Conservation (phyloP, 2,888 invertebrate species). For the Agonopterix arenella region DNA sequence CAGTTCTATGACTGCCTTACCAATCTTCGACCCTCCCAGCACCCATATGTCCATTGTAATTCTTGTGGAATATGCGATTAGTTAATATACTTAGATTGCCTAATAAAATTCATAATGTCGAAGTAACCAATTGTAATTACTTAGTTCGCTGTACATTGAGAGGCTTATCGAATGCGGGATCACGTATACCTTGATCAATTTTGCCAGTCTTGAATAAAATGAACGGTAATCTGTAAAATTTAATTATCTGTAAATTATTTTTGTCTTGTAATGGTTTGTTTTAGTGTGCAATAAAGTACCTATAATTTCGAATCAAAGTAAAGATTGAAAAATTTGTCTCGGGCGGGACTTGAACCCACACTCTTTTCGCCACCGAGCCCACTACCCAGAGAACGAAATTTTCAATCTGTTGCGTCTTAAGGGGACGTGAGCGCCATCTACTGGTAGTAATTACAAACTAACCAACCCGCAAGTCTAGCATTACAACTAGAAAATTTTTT, state of each 20-base stretch:
- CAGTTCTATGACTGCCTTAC: constrained; percentile 49
- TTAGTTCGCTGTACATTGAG: neutral
- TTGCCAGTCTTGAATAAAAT: constrained; percentile 62
- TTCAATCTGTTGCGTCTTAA: too few species aligned
- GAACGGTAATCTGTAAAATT: constrained; percentile 53
- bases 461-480: too few species aligned
- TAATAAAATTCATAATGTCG: neutral
- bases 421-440: too few species aligned
- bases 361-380: too few species aligned
- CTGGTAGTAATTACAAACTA: too few species aligned
- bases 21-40: constrained; percentile 57
- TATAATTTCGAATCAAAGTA: too few species aligned
- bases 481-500: too few species aligned
- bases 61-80: constrained; percentile 22
- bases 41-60: constrained; percentile 60
- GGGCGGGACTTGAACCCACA: too few species aligned
- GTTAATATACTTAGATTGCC: neutral
- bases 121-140: neutral
- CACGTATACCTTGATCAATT: constrained; percentile 55
- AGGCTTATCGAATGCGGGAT: constrained; percentile 59
- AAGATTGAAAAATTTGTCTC: too few species aligned
- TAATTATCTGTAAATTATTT: neutral
- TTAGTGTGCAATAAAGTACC: neutral
- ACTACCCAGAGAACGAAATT: too few species aligned
- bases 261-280: neutral